These are phyloP conservation scores for Cololabis saira DNA, from an alignment of 2,113 vertebrate genomes.

Conservation along the genomic window DNA sequence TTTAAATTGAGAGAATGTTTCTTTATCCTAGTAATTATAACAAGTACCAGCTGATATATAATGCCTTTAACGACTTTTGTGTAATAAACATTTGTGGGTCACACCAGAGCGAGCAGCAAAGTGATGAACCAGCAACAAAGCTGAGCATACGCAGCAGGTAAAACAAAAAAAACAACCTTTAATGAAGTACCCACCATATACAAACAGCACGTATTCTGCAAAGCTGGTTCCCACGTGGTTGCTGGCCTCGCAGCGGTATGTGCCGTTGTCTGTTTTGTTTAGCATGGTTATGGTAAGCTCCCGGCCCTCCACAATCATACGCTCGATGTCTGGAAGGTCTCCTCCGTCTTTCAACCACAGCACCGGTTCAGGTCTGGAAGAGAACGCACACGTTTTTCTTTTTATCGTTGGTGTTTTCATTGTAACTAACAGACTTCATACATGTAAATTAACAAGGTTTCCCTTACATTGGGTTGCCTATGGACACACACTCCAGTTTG, in stretches of 20 bases:
- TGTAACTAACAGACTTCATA: background rate
- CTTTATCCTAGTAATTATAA: too few relatives aligned
- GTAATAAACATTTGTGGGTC: background rate
- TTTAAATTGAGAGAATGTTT: too few relatives aligned
- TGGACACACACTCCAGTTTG: slow-evolving; percentile 95
- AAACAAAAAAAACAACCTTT: background rate
- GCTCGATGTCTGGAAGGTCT: slow-evolving; percentile 94
- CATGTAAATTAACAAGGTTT: slow-evolving; percentile 5
- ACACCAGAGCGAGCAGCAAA: slow-evolving; percentile 3
- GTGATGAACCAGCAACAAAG: slow-evolving; percentile 14
- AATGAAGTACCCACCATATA: slow-evolving; percentile 89
- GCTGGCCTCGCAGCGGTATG: slow-evolving; percentile 96
- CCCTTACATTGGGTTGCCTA: slow-evolving; percentile 98
- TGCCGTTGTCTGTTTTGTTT: slow-evolving; percentile 99
- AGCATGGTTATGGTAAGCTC: slow-evolving; percentile 94
- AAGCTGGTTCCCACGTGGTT: slow-evolving; percentile 95
- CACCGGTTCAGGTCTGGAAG: slow-evolving; percentile 92
- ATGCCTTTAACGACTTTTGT: background rate
- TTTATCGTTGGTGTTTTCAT: background rate
- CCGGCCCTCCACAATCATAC: slow-evolving; percentile 95
- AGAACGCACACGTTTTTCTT: background rate
- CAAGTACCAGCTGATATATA: too few relatives aligned
- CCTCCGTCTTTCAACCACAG: slow-evolving; percentile 97
- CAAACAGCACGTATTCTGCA: slow-evolving; percentile 94
- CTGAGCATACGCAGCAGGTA: slow-evolving; percentile 5